Evolutionary conservation across 2,113 vertebrate genomes (phyloP), one percentile per base, ranked within the genome.

Genomic region (Solenodon paradoxus): DNA sequence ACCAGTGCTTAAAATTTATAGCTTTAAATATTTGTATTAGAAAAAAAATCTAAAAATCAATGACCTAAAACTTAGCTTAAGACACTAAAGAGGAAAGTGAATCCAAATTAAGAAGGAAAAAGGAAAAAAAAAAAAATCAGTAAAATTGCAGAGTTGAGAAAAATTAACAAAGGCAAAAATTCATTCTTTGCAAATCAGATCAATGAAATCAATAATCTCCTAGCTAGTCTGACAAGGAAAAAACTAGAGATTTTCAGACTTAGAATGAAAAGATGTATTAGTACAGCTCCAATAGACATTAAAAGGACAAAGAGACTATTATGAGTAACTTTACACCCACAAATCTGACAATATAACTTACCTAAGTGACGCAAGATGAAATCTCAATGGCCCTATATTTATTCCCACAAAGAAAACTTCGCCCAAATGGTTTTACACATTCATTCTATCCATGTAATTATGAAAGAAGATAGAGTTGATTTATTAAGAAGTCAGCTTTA

Each of bases 401-500:
- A 79, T 80, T 89, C 51, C 61, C 93, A 92, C 49, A 51, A 57
- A 91, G 53, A 90, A 81, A 83, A 93, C 47, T 24, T 74, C 17
- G 47, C 26, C 40, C 45, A 79, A 20, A 63, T 47, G 11, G 53
- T 88, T 80, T 97, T 66, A 77, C 35, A 57, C 9, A 61, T 57
- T 57, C 80, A 81, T 55, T 91, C 55, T 30, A 59, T 5, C 51
- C 66, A 82, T 66, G 9, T 38, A 66, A 59, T 24, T 30, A 59
- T 3, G 45, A 94, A 77, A 85, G 74, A 69, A 32, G 28, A 38
- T 1, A 66, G 17, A 79, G 83, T 3, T 15, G 7, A 15, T 42
- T 85, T 42, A 61, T 68, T 66, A 88, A 86, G 95, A 96, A 94
- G 49, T n/a, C 12, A 53, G 51, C 38, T 94, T 95, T 95, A 97